Base-by-base conservation (phyloP, 2,888 invertebrate species). In the Mythimna ferrago region DNA sequence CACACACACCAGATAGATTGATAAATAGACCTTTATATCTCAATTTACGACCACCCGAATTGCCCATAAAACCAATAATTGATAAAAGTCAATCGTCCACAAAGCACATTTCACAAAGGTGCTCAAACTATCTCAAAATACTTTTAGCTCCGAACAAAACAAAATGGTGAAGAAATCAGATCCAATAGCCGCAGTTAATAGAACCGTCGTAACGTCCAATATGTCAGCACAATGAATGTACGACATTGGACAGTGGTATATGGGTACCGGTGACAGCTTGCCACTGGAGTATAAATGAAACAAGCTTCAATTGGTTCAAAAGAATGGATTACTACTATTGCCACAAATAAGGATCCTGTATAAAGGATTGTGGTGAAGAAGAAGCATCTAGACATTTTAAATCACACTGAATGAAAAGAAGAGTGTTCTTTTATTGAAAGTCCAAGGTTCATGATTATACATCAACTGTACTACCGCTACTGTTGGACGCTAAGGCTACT, bases 201-300 rank as follows among this genome's bases (percentile, higher is more conserved):
- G 68, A 71, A 76, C 68, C 6, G 53, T 64, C 62, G 48, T 67
- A 54, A 48, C n/a, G 61, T 65, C 70, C 67, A 66, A 81, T 70
- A 83, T 63, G 56, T 79, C 71, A 80, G 41, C 56, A 75, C 74
- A 64, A 73, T 74, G 11, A 74, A 70, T 82, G 63, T 65, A 54
- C 66, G 67, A 54, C 44, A 21, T n/a, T 41, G 56, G 71, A 70
- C 57, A 66, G 1, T 51, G 53, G 64, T 80, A 61, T 53, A 68
- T 54, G 57, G 51, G 69, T 26, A 68, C 57, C n/a, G 19, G 44
- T 44, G 66, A 66, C 53, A 69, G 65, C 53, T 76, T 57, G 32
- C 41, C 54, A 51, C 58, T 16, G 6, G 26, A 61, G 57, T 75
- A 65, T 54, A 53, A 68, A 78, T 80, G 38, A 58, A 67, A 62